Evolutionary conservation across 2,113 vertebrate species (phyloP).

Genomic region (Aleadryas rufinucha): DNA sequence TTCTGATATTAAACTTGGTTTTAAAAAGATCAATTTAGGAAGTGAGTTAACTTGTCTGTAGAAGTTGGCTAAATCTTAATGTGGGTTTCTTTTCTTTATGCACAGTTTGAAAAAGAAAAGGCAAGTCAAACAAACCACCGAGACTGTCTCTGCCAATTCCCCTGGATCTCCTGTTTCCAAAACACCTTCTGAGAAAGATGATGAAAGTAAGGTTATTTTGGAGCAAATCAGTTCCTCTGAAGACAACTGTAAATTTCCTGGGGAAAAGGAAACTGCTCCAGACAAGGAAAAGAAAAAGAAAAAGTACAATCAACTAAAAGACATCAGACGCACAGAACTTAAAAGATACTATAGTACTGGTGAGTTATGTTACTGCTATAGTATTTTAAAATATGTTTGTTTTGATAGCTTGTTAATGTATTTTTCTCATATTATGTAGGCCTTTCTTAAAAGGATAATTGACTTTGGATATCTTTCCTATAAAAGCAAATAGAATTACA

Average conservation of each 20-base stretch:
- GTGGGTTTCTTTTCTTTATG: neutral
- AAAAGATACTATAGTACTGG: constrained; percentile 76
- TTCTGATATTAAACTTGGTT: neutral
- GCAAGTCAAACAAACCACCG: constrained; percentile 72
- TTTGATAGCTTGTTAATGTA: neutral
- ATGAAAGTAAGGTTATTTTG: constrained; percentile 61
- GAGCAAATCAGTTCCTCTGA: constrained; percentile 65
- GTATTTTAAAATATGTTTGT: neutral
- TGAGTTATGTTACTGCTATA: neutral
- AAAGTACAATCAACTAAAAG: constrained; percentile 75
- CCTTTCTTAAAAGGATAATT: neutral
- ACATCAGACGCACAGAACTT: constrained; percentile 76
- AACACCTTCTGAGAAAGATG: constrained; percentile 67
- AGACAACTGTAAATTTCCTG: constrained; percentile 64
- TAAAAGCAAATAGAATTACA: neutral
- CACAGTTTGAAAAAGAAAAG: constrained; percentile 79
- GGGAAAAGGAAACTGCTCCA: constrained; percentile 54
- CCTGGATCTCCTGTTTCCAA: constrained; percentile 31
- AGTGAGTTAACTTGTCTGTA: neutral
- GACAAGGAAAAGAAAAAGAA: constrained; percentile 80
- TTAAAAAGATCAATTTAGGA: neutral
- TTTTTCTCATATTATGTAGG: neutral
- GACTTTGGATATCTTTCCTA: neutral
- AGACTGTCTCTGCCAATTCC: constrained; percentile 49
- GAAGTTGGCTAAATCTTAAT: neutral